A percentile compares a stretch with the other conserved stretches of the same genome.
Evolutionary conservation across 2,113 vertebrate genomes (phyloP).

Genomic region (Indicator maculatus): DNA sequence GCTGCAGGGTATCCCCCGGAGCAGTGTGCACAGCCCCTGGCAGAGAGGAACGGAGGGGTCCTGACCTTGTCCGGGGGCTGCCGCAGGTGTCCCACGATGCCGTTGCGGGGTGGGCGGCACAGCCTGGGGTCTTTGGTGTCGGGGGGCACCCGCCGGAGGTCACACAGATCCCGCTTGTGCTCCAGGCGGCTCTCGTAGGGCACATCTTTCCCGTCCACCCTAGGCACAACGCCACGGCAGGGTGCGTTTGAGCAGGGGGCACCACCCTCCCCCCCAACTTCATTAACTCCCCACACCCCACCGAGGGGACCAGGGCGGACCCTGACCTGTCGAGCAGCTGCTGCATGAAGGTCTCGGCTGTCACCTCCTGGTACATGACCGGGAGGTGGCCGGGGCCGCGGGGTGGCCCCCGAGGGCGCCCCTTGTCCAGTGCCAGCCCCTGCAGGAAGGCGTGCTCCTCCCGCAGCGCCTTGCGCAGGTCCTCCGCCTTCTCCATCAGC

Average conservation of each 20-base stretch:
- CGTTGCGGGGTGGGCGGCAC: slow-evolving; percentile 82
- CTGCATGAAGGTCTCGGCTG: slow-evolving; percentile 95
- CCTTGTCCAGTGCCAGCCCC: slow-evolving; percentile 82
- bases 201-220: slow-evolving; percentile 91
- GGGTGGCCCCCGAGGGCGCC: slow-evolving; percentile 80
- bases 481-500: slow-evolving; percentile 95
- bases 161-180: slow-evolving; percentile 75
- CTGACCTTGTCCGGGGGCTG: slow-evolving; percentile 75
- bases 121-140: slow-evolving; percentile 87
- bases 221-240: neutral
- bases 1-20: neutral
- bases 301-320: neutral
- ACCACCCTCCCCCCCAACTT: neutral
- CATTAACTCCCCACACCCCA: neutral
- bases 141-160: slow-evolving; percentile 76
- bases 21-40: too few relatives aligned
- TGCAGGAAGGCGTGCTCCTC: slow-evolving; percentile 92
- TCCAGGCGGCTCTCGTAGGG: slow-evolving; percentile 79
- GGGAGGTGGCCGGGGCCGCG: slow-evolving; percentile 84
- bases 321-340: slow-evolving; percentile 93
- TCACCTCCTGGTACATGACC: slow-evolving; percentile 87
- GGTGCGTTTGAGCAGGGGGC: neutral
- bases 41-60: neutral
- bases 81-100: slow-evolving; percentile 81
- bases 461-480: slow-evolving; percentile 90